Evolutionary conservation across 1,140 invertebrate species (phyloP).

Genomic region (Lordiphosa collinella): DNA sequence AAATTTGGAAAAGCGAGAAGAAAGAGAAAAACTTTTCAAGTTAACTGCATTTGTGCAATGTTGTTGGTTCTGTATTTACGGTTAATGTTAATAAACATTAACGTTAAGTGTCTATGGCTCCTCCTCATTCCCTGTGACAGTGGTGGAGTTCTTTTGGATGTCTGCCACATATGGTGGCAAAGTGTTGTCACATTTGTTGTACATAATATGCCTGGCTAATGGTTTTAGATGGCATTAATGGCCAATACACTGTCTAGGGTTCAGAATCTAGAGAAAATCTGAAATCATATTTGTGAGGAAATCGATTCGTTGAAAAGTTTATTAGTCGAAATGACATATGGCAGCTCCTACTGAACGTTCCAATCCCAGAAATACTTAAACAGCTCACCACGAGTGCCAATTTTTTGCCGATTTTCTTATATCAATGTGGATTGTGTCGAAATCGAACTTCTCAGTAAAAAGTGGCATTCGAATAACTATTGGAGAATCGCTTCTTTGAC

Average conservation of each 20-base stretch:
- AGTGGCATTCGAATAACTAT: no score
- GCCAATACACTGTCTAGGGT: not conserved
- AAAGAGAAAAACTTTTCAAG: slow-evolving; percentile 8
- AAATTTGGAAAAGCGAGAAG: slow-evolving; percentile 2
- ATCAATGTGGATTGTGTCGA: no score
- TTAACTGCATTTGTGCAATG: slow-evolving; percentile 5
- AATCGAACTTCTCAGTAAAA: no score
- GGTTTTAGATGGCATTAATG: slow-evolving; percentile 52
- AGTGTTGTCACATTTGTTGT: slow-evolving; percentile 61
- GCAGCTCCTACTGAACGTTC: no score
- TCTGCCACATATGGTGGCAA: not conserved
- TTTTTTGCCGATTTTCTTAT: no score
- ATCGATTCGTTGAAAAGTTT: no score
- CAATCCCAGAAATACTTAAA: no score
- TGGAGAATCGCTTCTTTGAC: no score
- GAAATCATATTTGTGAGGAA: not conserved
- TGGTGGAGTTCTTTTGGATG: not conserved
- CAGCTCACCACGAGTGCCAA: no score
- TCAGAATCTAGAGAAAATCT: not conserved
- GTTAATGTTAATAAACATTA: slow-evolving; percentile 66
- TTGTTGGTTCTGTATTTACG: slow-evolving; percentile 36
- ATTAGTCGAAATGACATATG: no score
- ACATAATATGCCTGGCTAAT: slow-evolving; percentile 63
- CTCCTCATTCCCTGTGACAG: no score
- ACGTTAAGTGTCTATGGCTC: slow-evolving; percentile 56